Base-by-base conservation (phyloP, 2,888 invertebrate genomes). In the Diogma glabrata region DNA sequence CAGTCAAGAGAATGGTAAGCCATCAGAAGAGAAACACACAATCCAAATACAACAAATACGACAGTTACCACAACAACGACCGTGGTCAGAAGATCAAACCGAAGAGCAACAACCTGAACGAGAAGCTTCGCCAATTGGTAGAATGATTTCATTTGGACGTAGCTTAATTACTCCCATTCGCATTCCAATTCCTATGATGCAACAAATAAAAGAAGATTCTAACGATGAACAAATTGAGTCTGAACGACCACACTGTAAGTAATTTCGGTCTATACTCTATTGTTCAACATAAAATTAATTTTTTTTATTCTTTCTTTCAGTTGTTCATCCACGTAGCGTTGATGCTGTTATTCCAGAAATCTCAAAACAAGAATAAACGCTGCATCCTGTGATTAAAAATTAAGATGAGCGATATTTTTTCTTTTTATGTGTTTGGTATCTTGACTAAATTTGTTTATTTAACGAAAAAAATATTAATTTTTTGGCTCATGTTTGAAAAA, bases 181-280 rank as follows among this genome's bases (percentile, higher is more conserved):
- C 67, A 57, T 75, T 70, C 52, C 78, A 64, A 70, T 77, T 70
- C 53, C 71, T 75, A 67, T 72, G 78, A 65, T 72, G 67, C 78
- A 80, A 51, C 74, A 78, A 61, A 74, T 75, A 49, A 75, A 79
- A 59, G 79, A 80, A 45, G 57, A 57, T 56, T 14, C 30, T 2
- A n/a, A 24, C 14, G 28, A 10, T n/a, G 26, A 26, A 56, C 66
- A 70, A 48, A 52, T 61, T 57, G 69, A 69, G 56, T 61, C 67
- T 52, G 76, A 77, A 65, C 81, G 86, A 68, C 86, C 84, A 55
- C 87, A 87, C 62, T 86, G 87, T 87, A 67, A 80, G 84, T 78
- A 62, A 43, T 38, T 7, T 12, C 17, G 22, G 38, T 26, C 47
- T 14, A 51, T 22, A 14, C 49, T 50, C 51, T 20, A 24, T 10